phyloP scores from a whole-genome alignment of 2,888 invertebrate genomes.

The Aphodius sticticus region DNA sequence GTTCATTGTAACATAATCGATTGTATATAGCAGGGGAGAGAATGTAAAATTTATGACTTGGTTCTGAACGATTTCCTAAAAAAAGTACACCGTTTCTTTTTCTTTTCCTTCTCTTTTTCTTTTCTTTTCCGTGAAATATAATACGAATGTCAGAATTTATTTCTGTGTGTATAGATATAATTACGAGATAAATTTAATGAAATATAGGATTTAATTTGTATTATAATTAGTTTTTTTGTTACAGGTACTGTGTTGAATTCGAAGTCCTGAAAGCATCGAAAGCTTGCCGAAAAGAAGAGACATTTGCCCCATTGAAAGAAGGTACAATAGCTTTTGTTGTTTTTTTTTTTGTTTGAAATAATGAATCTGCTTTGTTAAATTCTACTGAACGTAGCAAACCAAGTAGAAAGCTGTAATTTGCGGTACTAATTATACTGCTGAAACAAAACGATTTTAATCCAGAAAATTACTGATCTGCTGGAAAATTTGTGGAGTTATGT shows the following conservation, averaged over 20 bases:
- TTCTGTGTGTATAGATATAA: too few relatives aligned
- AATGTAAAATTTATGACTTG: neutral
- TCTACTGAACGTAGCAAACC: neutral
- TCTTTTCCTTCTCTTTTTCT: neutral
- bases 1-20: neutral
- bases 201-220: neutral
- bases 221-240: conserved; percentile 52
- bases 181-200: too few relatives aligned
- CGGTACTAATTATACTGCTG: too few relatives aligned
- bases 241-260: conserved; percentile 87
- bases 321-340: conserved; percentile 61
- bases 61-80: neutral
- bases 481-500: too few relatives aligned
- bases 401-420: neutral
- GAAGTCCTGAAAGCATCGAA: conserved; percentile 84
- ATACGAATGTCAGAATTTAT: too few relatives aligned
- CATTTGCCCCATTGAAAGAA: conserved; percentile 76
- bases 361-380: neutral
- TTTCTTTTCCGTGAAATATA: neutral
- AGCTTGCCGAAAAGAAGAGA: conserved; percentile 78
- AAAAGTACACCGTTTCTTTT: neutral
- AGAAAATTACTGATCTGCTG: too few relatives aligned
- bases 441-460: too few relatives aligned
- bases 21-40: neutral
- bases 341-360: conserved; percentile 37